A percentile compares a stretch with the other conserved stretches of the same genome.
Conservation (phyloP, 2,797 vertebrate species). For the Oreonectes daqikongensis region DNA sequence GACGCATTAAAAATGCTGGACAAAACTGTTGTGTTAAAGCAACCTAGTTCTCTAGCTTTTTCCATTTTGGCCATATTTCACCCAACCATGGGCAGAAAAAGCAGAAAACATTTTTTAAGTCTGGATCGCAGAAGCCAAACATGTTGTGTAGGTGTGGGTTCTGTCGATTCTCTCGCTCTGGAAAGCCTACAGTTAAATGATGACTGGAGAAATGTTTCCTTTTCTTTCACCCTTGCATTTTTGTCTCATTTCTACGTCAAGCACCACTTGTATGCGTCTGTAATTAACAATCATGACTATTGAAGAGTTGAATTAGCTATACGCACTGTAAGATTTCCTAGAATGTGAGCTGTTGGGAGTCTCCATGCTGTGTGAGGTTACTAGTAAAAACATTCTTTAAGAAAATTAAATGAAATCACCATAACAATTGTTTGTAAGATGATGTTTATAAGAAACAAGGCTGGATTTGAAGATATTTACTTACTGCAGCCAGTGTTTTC, state of each 20-base stretch:
- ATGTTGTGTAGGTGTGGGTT: not conserved
- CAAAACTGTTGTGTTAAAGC: no score
- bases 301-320: slow-evolving; percentile 20
- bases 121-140: not conserved
- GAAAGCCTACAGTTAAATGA: slow-evolving; percentile 20
- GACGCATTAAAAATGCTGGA: no score
- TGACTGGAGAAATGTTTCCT: slow-evolving; percentile 10
- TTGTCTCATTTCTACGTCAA: slow-evolving; percentile 31
- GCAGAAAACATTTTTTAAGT: not conserved
- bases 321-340: not conserved
- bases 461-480: no score
- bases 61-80: no score
- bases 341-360: not conserved
- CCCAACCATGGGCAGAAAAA: no score
- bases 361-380: no score
- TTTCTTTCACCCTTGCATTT: slow-evolving; percentile 8
- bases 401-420: no score
- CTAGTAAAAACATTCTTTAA: no score
- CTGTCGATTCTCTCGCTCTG: not conserved
- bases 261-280: slow-evolving; percentile 18
- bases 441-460: no score
- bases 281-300: slow-evolving; percentile 34
- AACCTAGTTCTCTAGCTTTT: no score
- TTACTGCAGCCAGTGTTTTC: no score
- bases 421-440: no score